A percentile compares a stretch with the other conserved stretches of the same genome.
Conservation (phyloP, 2,888 invertebrate species). For the Chrysina gloriosa region DNA sequence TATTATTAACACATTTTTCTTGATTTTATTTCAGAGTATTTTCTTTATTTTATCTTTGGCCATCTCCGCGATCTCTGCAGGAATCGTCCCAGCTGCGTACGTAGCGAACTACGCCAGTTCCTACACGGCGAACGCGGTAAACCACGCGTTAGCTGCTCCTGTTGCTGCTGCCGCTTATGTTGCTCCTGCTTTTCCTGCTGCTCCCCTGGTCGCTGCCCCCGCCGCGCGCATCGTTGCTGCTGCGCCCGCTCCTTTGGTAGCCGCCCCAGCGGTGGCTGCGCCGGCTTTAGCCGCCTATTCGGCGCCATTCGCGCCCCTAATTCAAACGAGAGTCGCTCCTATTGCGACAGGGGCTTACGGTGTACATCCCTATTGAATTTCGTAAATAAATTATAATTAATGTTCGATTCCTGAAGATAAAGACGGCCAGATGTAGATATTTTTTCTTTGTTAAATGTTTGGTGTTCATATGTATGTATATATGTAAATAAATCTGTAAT, state of each 20-base stretch:
- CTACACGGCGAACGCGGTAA: slow-evolving; percentile 80
- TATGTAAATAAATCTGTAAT: slow-evolving; percentile 12
- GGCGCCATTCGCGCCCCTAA: slow-evolving; percentile 39
- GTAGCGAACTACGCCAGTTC: slow-evolving; percentile 81
- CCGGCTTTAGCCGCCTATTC: slow-evolving; percentile 49
- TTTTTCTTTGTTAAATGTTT: background rate
- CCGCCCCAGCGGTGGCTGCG: slow-evolving; percentile 49
- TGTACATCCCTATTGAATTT: slow-evolving; percentile 36
- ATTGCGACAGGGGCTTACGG: slow-evolving; percentile 30
- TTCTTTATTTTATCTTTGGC: slow-evolving; percentile 41
- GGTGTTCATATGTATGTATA: background rate
- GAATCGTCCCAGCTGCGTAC: slow-evolving; percentile 68
- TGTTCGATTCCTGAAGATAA: background rate
- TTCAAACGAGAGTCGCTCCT: slow-evolving; percentile 25
- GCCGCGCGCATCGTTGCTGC: slow-evolving; percentile 48
- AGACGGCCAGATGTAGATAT: background rate
- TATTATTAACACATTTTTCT: too few relatives aligned
- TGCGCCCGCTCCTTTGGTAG: slow-evolving; percentile 56
- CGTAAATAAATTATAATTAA: background rate
- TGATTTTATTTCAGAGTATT: slow-evolving; percentile 30
- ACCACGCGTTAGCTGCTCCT: slow-evolving; percentile 80
- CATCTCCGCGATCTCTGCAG: slow-evolving; percentile 55
- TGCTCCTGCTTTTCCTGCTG: slow-evolving; percentile 47
- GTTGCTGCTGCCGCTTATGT: slow-evolving; percentile 50
- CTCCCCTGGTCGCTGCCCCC: slow-evolving; percentile 57